A percentile compares a stretch with the other conserved stretches of the same genome.
These are phyloP conservation scores for Phrynocephalus versicolor DNA, from an alignment of 2,113 vertebrate genomes.

Conservation along the genomic window DNA sequence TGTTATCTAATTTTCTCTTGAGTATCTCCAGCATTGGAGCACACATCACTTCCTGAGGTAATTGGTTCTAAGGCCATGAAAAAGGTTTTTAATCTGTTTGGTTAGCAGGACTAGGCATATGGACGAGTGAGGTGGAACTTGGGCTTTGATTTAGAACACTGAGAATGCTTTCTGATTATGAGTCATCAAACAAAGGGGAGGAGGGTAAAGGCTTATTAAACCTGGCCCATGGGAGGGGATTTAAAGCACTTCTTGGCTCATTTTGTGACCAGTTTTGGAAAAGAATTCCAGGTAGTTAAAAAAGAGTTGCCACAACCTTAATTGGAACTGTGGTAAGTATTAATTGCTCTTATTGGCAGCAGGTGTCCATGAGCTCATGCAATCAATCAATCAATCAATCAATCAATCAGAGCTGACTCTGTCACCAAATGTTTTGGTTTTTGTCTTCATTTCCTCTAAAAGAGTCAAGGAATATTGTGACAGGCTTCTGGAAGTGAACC, in stretches of 20 bases:
- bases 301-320: neutral
- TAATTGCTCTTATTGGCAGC: neutral
- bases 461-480: neutral
- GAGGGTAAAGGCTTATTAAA: too few relatives aligned
- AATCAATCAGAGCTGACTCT: too few relatives aligned
- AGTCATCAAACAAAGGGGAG: too few relatives aligned
- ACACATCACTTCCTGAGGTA: too few relatives aligned
- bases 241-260: too few relatives aligned
- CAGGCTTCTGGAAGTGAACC: neutral
- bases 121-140: neutral
- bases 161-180: neutral
- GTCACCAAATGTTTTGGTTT: neutral
- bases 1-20: too few relatives aligned
- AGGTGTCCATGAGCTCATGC: neutral
- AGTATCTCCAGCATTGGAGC: too few relatives aligned
- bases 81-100: neutral
- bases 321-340: neutral
- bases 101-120: neutral
- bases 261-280: neutral
- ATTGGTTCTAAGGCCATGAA: neutral
- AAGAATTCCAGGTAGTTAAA: neutral
- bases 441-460: neutral
- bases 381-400: too few relatives aligned
- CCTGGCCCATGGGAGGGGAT: too few relatives aligned
- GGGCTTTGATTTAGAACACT: neutral